Base-by-base conservation (phyloP, 37 sponge, comb jelly and placozoan species). In the Haliclona indistincta region DNA sequence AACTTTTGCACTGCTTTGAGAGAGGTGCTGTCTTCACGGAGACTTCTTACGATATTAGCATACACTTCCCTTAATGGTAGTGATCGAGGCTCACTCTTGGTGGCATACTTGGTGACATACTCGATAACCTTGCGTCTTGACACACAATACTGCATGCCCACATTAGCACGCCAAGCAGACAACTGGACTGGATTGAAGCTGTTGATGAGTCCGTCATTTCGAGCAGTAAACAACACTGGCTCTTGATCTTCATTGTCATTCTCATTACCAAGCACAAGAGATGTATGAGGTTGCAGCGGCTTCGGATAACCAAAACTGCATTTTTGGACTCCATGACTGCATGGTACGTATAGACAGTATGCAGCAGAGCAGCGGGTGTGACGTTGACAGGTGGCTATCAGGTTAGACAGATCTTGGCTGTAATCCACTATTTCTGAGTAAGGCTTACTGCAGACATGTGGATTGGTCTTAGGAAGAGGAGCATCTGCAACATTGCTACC, bases 111-210 rank as follows among this genome's bases (percentile, higher is more conserved):
- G 0, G 76, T 38, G 20, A 43, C 34, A 53, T 83, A 83, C 58
- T 75, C 20, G 19, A 74, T 40, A n/a, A 83, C 75, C 45, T 30
- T 56, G 11, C 30, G 45, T 7, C 70, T 25, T 1, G 83, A 82
- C 5, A 83, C 52, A 68, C 68, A 67, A 63, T 83, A 83, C 40
- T 83, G 75, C 76, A 83, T 73, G 66, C 75, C 84, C 17, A 83
- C 84, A 75, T 75, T 83, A n/a, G 76, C 84, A 26, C 84, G 67
- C 84, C 84, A 83, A 22, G 62, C 60, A 4, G 70, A 68, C 38
- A 83, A 69, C 63, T 83, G 84, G 11, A 74, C 45, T 10, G 76
- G 75, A 54, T 82, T 82, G 52, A 38, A 62, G 43, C 78, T 84
- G 71, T 83, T 85, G 28, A 83, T 40, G 0, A 68, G 28, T 0